Percentiles rank a stretch among this genome's conserved stretches.
Conservation (phyloP, 2,888 invertebrate species). For the Leucania comma region DNA sequence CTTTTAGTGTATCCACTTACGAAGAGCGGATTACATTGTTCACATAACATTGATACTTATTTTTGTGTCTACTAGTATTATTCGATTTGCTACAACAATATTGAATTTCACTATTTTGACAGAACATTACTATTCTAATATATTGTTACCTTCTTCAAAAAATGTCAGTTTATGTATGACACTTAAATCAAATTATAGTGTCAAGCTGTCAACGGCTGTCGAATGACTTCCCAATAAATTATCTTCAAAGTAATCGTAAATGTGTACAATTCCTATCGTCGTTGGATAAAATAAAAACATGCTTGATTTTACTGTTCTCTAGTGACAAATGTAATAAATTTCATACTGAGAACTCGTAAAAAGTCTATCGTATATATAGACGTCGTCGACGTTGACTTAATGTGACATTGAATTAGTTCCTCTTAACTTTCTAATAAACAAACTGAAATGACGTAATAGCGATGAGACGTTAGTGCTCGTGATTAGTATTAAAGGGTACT, state of each 20-base stretch:
- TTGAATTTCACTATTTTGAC: slow-evolving; percentile 14
- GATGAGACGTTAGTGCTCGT: slow-evolving; percentile 65
- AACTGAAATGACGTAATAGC: slow-evolving; percentile 71
- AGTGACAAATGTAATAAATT: slow-evolving; percentile 86
- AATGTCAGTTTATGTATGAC: slow-evolving; percentile 25
- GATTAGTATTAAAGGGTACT: slow-evolving; percentile 61
- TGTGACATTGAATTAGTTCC: slow-evolving; percentile 83
- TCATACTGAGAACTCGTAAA: slow-evolving; percentile 82
- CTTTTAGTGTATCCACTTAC: slow-evolving; percentile 75
- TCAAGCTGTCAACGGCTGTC: slow-evolving; percentile 69
- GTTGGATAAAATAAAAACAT: slow-evolving; percentile 75
- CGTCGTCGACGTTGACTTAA: slow-evolving; percentile 80
- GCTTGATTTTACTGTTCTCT: slow-evolving; percentile 79
- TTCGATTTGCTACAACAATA: slow-evolving; percentile 17
- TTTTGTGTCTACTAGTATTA: slow-evolving; percentile 19
- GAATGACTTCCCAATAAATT: slow-evolving; percentile 71
- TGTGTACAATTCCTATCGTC: slow-evolving; percentile 71
- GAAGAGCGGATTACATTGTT: slow-evolving; percentile 67
- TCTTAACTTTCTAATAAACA: slow-evolving; percentile 82
- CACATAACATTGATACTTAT: slow-evolving; percentile 40
- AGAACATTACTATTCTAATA: slow-evolving; percentile 17
- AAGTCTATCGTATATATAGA: slow-evolving; percentile 80
- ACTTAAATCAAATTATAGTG: slow-evolving; percentile 62
- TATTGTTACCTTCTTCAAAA: slow-evolving; percentile 23
- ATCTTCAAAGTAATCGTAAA: slow-evolving; percentile 76